Evolutionary conservation across 2,888 invertebrate genomes (phyloP).

Genomic region (Morpho deidamia): DNA sequence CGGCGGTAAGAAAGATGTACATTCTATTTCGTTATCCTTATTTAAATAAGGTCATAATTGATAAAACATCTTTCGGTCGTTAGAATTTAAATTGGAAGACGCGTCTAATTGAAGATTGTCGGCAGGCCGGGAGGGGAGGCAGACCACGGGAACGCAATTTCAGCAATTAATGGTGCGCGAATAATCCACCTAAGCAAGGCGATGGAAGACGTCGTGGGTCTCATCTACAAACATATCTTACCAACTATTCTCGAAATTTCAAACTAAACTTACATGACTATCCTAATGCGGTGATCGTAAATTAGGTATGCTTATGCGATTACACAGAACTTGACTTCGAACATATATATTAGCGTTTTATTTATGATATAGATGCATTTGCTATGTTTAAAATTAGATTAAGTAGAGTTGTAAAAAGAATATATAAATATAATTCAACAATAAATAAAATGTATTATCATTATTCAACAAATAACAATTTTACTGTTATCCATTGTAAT

Average conservation of each 20-base stretch:
- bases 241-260: slow-evolving; percentile 47
- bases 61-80: slow-evolving; percentile 12
- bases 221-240: slow-evolving; percentile 49
- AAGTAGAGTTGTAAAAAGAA: no score
- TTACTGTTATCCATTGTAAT: no score
- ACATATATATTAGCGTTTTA: background rate
- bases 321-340: background rate
- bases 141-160: slow-evolving; percentile 63
- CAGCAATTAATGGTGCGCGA: slow-evolving; percentile 70
- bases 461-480: no score
- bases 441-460: no score
- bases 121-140: slow-evolving; percentile 24
- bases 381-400: no score
- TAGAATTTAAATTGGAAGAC: slow-evolving; percentile 59
- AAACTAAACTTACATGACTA: slow-evolving; percentile 21
- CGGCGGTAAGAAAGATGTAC: background rate
- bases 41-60: slow-evolving; percentile 12
- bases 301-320: slow-evolving; percentile 15
- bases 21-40: slow-evolving; percentile 3
- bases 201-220: slow-evolving; percentile 52
- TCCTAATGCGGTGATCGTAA: slow-evolving; percentile 22
- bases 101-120: slow-evolving; percentile 67
- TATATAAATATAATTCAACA: no score
- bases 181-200: slow-evolving; percentile 69
- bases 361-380: no score